Evolutionary conservation across 2,888 invertebrate genomes (phyloP).

Genomic region (Drosophila colorata): DNA sequence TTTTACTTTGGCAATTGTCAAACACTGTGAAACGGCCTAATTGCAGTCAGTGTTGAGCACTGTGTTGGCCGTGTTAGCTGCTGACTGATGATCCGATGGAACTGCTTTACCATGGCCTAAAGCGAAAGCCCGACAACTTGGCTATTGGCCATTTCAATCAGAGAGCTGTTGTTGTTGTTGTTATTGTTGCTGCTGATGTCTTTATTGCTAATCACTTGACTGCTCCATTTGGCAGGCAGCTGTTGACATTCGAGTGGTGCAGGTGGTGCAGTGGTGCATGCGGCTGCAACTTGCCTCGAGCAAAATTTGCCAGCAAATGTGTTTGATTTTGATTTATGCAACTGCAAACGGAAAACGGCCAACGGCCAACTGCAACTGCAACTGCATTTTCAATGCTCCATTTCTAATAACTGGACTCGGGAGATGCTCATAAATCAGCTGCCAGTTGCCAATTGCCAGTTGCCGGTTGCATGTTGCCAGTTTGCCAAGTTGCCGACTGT

Average conservation of each 20-base stretch:
- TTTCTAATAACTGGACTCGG: constrained; percentile 73
- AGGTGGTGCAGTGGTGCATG: not conserved
- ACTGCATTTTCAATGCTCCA: constrained; percentile 50
- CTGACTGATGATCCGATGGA: constrained; percentile 31
- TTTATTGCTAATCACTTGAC: constrained; percentile 74
- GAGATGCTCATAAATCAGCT: constrained; percentile 55
- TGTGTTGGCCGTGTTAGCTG: constrained; percentile 4
- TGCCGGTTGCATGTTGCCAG: constrained; percentile 25
- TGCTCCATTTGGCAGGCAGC: constrained; percentile 65
- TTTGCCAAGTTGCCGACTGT: constrained; percentile 17
- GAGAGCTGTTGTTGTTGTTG: constrained; percentile 25
- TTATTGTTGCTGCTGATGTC: constrained; percentile 46
- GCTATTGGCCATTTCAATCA: constrained; percentile 64
- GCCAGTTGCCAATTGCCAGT: constrained; percentile 7
- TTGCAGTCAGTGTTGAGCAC: constrained; percentile 25
- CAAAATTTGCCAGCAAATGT: constrained; percentile 59
- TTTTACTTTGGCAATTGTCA: constrained; percentile 25
- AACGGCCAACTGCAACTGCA: constrained; percentile 41
- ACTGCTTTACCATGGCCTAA: constrained; percentile 36
- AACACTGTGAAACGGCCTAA: constrained; percentile 19
- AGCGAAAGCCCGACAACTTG: constrained; percentile 47
- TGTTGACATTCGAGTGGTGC: constrained; percentile 30
- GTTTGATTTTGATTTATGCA: constrained; percentile 73
- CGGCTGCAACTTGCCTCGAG: constrained; percentile 24
- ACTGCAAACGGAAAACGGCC: not conserved